Conservation (phyloP, 2,888 invertebrate genomes). For the Hydrotaea diabolus region DNA sequence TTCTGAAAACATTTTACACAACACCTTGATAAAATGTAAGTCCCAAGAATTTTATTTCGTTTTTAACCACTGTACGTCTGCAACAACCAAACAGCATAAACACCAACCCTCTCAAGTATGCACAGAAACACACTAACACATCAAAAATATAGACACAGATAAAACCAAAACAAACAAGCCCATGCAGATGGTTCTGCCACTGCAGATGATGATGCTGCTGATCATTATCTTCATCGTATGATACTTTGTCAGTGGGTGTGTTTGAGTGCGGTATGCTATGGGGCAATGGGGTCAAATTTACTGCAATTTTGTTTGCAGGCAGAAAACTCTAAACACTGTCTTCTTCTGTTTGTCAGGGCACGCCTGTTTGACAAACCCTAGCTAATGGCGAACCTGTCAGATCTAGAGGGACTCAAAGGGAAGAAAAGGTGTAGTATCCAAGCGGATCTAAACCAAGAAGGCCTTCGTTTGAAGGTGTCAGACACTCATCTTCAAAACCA, state of each 20-base stretch:
- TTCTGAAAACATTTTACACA: no score
- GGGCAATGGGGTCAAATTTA: conserved; percentile 20
- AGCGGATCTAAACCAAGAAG: no score
- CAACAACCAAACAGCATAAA: not conserved
- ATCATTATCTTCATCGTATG: conserved; percentile 17
- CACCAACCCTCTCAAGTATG: not conserved
- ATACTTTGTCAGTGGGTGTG: conserved; percentile 1
- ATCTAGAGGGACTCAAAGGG: no score
- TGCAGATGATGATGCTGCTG: conserved; percentile 12
- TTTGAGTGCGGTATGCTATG: not conserved
- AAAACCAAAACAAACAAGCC: conserved; percentile 36
- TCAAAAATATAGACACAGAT: not conserved
- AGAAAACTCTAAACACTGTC: not conserved
- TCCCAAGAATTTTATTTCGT: no score
- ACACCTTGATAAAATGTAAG: no score
- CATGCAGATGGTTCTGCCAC: conserved; percentile 16
- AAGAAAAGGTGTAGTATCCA: no score
- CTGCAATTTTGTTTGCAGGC: conserved; percentile 17
- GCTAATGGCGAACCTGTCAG: no score
- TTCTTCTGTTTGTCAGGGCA: not conserved
- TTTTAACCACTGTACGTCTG: not conserved
- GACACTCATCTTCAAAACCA: no score
- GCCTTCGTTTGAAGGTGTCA: no score
- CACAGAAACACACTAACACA: conserved; percentile 2
- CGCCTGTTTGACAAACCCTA: not conserved